Evolutionary conservation across 2,888 invertebrate genomes (phyloP).

Genomic region (Drosophila diplacantha): DNA sequence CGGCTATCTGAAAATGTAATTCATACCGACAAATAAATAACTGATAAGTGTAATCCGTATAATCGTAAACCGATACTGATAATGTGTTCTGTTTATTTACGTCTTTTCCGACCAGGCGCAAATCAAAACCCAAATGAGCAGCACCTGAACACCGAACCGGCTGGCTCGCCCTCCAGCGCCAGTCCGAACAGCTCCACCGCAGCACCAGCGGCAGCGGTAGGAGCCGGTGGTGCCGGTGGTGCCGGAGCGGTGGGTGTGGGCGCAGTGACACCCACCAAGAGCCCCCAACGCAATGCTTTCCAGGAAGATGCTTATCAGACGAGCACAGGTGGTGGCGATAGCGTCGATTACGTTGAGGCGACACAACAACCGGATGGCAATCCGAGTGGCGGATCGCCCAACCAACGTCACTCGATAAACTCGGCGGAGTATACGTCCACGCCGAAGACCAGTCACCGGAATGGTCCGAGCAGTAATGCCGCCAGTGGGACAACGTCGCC

Average conservation of each 20-base stretch:
- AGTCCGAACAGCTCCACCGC: constrained; percentile 30
- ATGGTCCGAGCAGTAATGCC: constrained; percentile 21
- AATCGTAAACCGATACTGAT: constrained; percentile 28
- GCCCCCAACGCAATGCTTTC: constrained; percentile 64
- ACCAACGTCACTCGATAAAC: constrained; percentile 69
- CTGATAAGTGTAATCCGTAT: constrained; percentile 30
- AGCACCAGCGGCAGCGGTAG: background rate
- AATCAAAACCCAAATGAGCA: constrained; percentile 72
- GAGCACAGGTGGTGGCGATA: constrained; percentile 42
- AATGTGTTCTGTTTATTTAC: constrained; percentile 12
- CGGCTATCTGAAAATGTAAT: constrained; percentile 19
- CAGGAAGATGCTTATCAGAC: constrained; percentile 66
- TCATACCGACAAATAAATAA: constrained; percentile 19
- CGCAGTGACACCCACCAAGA: constrained; percentile 58
- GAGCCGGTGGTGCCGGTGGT: constrained; percentile 13
- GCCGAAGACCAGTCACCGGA: constrained; percentile 58
- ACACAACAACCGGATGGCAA: constrained; percentile 25
- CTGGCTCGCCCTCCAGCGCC: constrained; percentile 49
- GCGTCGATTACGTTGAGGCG: constrained; percentile 49
- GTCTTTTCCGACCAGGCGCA: constrained; percentile 53
- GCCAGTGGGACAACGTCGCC: constrained; percentile 60
- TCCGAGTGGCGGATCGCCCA: constrained; percentile 45
- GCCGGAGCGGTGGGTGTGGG: constrained; percentile 21
- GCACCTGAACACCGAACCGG: constrained; percentile 51
- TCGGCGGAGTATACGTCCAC: constrained; percentile 71